Base-by-base conservation (phyloP, 2,797 vertebrate species). In the Picus viridis region DNA sequence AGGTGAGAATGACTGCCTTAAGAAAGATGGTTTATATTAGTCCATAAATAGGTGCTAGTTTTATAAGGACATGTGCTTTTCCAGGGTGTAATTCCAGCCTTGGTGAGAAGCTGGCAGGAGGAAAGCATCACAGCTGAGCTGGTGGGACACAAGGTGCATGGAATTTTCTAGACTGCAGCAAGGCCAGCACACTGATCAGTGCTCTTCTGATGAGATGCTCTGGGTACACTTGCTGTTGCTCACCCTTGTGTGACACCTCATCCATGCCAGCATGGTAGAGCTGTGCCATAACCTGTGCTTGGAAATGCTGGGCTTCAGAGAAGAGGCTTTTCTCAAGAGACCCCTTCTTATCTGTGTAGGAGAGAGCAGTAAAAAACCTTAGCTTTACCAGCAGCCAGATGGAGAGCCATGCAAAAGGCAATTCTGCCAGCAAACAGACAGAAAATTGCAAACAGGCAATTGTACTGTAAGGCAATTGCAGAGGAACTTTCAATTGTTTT, bases 301-400 rank as follows among this genome's bases (percentile, higher is more conserved):
- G 58, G 49, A 51, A 58, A 74, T 1, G 8, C 49, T 67, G 69
- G 62, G 29, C 76, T 74, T 64, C 17, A 15, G 76, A 32, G 30
- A 64, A 74, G 59, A 72, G 70, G 24, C 6, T 69, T 74, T 83
- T 57, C 70, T 83, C 36, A 59, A 30, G 80, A 72, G 39, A 27
- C 10, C 8, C 0, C 0, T 73, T 75, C 53, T 81, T 81, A 22
- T 0, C 6, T 5, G 8, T 0, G 0, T 29, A 5, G 56, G 24
- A 24, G 57, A 71, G 43, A 81, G 53, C 20, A 32, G 39, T 39
- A 39, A 39, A 39, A 39, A 12, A 39, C 39, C 39, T 39, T 39
- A 39, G 39, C 39, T 39, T 39, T 39, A 39, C 86, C 47, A 81
- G 83, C 76, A 91, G 80, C 70, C 61, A 30, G 30, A 12, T 57